These are phyloP conservation scores for Crepidodera aurea DNA, from an alignment of 2,888 invertebrate genomes.

Conservation along the genomic window DNA sequence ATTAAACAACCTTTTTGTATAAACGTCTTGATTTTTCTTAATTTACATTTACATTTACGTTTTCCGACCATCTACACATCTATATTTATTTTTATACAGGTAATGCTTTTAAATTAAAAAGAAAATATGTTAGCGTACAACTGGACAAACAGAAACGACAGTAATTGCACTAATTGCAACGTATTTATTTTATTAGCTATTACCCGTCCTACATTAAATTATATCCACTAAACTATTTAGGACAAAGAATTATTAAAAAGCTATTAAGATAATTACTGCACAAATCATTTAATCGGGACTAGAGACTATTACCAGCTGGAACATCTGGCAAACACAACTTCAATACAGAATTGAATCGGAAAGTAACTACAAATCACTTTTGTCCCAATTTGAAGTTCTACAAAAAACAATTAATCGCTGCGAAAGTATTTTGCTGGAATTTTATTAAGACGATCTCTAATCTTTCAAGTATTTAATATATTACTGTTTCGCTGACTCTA, in stretches of 20 bases:
- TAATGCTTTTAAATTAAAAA: too few relatives aligned
- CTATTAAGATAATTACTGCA: background rate
- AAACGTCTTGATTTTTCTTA: too few relatives aligned
- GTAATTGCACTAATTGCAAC: too few relatives aligned
- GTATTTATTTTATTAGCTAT: background rate
- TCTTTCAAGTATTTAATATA: background rate
- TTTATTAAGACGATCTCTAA: background rate
- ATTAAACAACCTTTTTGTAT: too few relatives aligned
- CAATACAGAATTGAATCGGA: background rate
- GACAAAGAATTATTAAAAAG: background rate
- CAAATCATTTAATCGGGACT: background rate
- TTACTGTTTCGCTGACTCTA: background rate
- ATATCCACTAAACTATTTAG: background rate
- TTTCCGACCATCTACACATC: too few relatives aligned
- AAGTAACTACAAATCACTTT: slow-evolving; percentile 2
- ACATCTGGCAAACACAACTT: slow-evolving; percentile 7
- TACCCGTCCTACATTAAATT: background rate
- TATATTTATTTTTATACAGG: too few relatives aligned
- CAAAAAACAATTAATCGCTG: background rate
- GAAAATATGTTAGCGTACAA: too few relatives aligned
- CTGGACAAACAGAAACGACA: too few relatives aligned
- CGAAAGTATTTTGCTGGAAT: background rate
- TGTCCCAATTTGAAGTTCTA: background rate
- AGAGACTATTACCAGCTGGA: background rate
- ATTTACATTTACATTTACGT: too few relatives aligned